Base-by-base conservation (phyloP, 1,140 invertebrate species). In the Mercenaria mercenaria region DNA sequence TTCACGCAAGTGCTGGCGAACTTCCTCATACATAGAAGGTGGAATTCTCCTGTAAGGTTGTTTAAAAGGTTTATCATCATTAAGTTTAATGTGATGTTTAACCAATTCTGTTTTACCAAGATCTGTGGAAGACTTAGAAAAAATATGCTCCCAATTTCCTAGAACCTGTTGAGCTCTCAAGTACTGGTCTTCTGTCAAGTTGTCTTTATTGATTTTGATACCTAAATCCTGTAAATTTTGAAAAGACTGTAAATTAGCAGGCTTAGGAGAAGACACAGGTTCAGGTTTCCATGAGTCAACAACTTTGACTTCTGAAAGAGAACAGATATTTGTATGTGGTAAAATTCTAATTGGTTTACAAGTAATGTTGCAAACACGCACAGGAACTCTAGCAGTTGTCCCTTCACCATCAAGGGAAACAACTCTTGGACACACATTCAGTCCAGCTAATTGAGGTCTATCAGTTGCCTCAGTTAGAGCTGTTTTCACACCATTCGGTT, bases 341-440 rank as follows among this genome's bases (percentile, higher is more conserved):
- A 82, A 77, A 37, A 91, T 83, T 37, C 10, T 32, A n/a, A 88
- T 80, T 23, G 64, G 43, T 34, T 86, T 90, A 23, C 43, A 76
- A 52, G 84, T 88, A 64, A 91, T 83, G 52, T 91, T 91, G 39
- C 76, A 91, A 18, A 83, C 64, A 32, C 52, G 87, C 3, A 91
- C 79, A 26, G 84, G 23, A 64, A 83, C 41, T 61, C 59, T 89
- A 43, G 47, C 61, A 83, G 13, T 37, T 34, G 64, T 56, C 15
- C 67, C 80, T 41, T 15, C 18, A n/a, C 61, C 34, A 34, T 88
- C 50, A 10, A 86, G 20, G 13, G 32, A 80, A 47, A 86, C 39
- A 37, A 90, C 56, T 47, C 88, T 79, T 43, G 88, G 88, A 79
- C 88, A 90, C 6, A 90, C 50, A 67, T 29, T 59, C 15, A 43